Conservation (phyloP, 2,113 vertebrate species). For the Pogonocichla stellata region DNA sequence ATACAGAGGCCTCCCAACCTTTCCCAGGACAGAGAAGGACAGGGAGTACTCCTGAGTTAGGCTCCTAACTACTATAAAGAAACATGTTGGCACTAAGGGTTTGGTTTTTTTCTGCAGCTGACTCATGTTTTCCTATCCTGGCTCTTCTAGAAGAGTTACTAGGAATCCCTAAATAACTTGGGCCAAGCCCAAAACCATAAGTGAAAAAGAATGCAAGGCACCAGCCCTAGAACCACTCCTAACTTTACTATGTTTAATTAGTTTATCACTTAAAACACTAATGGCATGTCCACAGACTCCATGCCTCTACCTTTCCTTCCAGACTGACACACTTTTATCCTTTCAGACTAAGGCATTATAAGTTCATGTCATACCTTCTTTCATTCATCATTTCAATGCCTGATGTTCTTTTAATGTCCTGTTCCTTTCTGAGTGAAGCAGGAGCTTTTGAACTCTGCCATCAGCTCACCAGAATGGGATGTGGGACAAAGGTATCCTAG, state of each 20-base stretch:
- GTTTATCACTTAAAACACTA: slow-evolving; percentile 33
- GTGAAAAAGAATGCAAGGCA: slow-evolving; percentile 42
- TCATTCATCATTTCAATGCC: background rate
- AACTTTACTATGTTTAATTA: slow-evolving; percentile 47
- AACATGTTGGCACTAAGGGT: background rate
- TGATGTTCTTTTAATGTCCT: background rate
- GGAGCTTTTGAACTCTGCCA: background rate
- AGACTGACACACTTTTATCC: background rate
- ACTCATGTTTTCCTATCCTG: background rate
- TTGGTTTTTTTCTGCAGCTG: background rate
- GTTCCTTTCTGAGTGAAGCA: background rate
- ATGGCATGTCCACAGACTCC: background rate
- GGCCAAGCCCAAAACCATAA: slow-evolving; percentile 20
- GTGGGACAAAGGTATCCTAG: background rate
- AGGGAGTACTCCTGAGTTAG: background rate
- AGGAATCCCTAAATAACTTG: slow-evolving; percentile 2
- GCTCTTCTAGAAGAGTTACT: background rate
- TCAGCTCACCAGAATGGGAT: background rate
- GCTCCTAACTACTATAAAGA: background rate
- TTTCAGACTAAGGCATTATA: background rate
- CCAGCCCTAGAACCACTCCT: slow-evolving; percentile 34
- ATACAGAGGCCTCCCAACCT: background rate
- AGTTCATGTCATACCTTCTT: background rate
- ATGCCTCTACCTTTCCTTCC: background rate
- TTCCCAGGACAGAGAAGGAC: background rate